Percentiles rank a stretch among this genome's conserved stretches.
phyloP scores from a whole-genome alignment of 1,140 invertebrate genomes.

The Diprion similis region DNA sequence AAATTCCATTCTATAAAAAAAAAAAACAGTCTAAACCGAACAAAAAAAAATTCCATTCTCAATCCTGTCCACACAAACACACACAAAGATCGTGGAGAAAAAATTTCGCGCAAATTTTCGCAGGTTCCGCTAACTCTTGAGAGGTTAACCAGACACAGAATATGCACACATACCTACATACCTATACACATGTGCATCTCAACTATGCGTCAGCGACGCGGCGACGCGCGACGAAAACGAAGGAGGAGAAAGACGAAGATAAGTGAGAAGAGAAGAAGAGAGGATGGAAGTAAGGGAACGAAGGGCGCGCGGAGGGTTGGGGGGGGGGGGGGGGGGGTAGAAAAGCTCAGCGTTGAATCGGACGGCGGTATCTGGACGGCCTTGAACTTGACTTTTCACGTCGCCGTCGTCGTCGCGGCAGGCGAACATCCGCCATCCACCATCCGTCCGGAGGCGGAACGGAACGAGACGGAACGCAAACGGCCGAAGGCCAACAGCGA shows the following conservation, averaged over 20 bases:
- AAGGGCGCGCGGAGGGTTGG: conserved; percentile 13
- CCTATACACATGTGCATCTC: background rate
- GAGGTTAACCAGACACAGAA: too few species aligned
- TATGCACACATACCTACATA: background rate
- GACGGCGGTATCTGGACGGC: conserved; percentile 45
- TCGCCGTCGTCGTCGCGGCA: conserved; percentile 15
- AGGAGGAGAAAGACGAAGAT: background rate
- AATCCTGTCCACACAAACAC: too few species aligned
- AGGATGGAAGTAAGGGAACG: conserved; percentile 23
- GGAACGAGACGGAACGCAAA: conserved; percentile 38
- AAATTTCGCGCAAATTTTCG: too few species aligned
- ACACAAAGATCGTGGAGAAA: too few species aligned
- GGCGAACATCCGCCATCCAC: conserved; percentile 18
- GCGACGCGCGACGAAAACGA: background rate
- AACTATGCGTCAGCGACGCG: conserved; percentile 10
- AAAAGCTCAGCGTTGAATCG: conserved; percentile 11
- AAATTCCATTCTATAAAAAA: too few species aligned
- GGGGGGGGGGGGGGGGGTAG: background rate
- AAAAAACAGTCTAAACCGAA: too few species aligned
- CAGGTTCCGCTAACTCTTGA: too few species aligned
- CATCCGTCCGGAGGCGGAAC: conserved; percentile 16
- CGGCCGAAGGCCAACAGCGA: conserved; percentile 34
- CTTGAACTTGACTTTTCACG: conserved; percentile 53
- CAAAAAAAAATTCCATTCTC: too few species aligned
- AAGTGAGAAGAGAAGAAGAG: conserved; percentile 12